Conservation (phyloP, 1,140 invertebrate species). For the Acromyrmex charruanus region DNA sequence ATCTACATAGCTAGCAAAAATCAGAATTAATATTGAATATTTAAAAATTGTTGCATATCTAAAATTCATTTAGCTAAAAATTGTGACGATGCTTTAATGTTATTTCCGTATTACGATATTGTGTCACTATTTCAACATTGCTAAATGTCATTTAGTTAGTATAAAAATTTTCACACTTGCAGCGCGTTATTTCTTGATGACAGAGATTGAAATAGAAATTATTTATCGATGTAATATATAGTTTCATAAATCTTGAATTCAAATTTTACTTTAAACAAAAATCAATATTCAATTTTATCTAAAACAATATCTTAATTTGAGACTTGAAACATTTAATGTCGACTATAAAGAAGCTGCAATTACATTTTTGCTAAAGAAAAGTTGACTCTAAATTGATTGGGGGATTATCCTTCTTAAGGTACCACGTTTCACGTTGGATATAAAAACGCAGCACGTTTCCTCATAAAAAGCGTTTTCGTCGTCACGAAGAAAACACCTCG, state of each 20-base stretch:
- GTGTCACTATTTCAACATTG: not conserved
- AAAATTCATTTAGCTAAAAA: not conserved
- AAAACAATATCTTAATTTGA: not conserved
- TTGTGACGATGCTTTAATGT: not conserved
- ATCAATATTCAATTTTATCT: not conserved
- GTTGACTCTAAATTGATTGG: constrained; percentile 13
- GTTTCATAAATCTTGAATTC: not conserved
- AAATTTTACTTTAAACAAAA: constrained; percentile 3
- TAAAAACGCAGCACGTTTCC: constrained; percentile 27
- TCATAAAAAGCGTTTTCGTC: not conserved
- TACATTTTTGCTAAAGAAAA: constrained; percentile 28
- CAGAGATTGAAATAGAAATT: not conserved
- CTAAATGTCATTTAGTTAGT: constrained; percentile 6
- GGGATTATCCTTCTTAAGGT: not conserved
- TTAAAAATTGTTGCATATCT: not conserved
- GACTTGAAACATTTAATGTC: not conserved
- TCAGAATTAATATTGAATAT: not conserved
- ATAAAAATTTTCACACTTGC: not conserved
- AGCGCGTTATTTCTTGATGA: not conserved
- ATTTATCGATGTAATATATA: not conserved
- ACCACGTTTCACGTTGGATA: not conserved
- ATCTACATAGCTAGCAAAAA: not conserved
- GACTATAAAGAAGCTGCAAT: not conserved
- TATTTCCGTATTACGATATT: constrained; percentile 10
- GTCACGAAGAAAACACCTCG: constrained; percentile 25